Base-by-base conservation (phyloP, 2,888 invertebrate species). In the Himalopsyche anomala region DNA sequence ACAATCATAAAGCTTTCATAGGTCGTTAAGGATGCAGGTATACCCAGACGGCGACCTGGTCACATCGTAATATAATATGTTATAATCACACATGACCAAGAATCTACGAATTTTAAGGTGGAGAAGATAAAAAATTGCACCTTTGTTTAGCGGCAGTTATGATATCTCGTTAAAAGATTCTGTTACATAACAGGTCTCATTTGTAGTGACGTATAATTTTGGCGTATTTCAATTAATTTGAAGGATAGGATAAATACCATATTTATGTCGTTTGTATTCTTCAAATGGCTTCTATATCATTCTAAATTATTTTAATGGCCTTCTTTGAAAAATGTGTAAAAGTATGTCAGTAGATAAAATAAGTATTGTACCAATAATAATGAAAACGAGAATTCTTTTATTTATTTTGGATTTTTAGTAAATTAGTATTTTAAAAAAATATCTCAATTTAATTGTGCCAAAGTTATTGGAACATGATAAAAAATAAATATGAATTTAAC, bases 1-100 rank as follows among this genome's bases (percentile, higher is more conserved):
- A 88, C 85, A 85, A 86, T 84, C 82, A 86, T 51, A 82, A 86
- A 84, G 54, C 81, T 81, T 74, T 87, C 80, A 83, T 69, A 84
- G 54, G 83, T 85, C 84, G 84, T 83, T 85, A 79, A 56, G 82
- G 82, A 40, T 56, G 38, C 83, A 85, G 87, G 87, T 87, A 82
- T 36, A 40, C n/a, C 69, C 74, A 79, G 84, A 84, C 56, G 40
- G 80, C 82, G 55, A 82, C 82, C 40, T 82, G 40, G 19, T 56
- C 74, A 36, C 12, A 36, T 74, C 36, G n/a, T 19, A 62, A 28
- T 28, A 74, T 62, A 62, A 62, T 81, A 81, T 81, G 42, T 11
- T 81, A 40, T 42, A 42, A 81, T 81, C 19, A 36, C 40, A 19
- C 17, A 42, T 81, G 19, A 40, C 51, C 51, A 51, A 28, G 74